phyloP scores from a whole-genome alignment of 2,888 invertebrate species.

The Pycnomerus fuliginosus region DNA sequence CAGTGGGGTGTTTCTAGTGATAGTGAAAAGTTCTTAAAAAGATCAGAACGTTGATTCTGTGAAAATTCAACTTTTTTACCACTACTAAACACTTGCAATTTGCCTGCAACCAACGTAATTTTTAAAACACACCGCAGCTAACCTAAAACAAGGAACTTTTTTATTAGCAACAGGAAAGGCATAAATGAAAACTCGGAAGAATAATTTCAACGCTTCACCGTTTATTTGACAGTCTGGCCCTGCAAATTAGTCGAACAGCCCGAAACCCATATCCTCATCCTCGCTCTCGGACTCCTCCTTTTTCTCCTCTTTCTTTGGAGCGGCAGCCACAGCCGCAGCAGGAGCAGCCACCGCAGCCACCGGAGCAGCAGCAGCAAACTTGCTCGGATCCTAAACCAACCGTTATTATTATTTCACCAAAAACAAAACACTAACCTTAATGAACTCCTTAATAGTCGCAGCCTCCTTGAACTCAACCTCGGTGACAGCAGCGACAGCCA shows the following conservation, averaged over 20 bases:
- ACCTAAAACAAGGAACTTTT: too few species aligned
- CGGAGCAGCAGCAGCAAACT: conserved; percentile 77
- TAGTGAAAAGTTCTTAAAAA: too few species aligned
- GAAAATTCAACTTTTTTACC: too few species aligned
- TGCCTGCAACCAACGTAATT: too few species aligned
- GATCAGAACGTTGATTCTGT: too few species aligned
- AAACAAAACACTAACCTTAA: conserved; percentile 62
- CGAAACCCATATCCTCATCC: conserved; percentile 97
- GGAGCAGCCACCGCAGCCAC: conserved; percentile 63
- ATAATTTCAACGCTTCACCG: conserved; percentile 19
- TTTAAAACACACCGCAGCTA: too few species aligned
- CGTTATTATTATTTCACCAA: background rate
- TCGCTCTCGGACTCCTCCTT: conserved; percentile 81
- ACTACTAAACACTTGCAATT: too few species aligned
- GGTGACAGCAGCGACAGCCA: conserved; percentile 95
- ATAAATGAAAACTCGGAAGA: too few species aligned
- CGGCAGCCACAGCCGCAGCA: conserved; percentile 62
- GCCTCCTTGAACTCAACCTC: conserved; percentile 96
- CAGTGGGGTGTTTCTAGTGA: too few species aligned
- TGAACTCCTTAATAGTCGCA: conserved; percentile 85
- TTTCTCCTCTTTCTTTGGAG: conserved; percentile 74
- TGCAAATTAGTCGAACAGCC: conserved; percentile 77
- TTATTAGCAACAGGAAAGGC: too few species aligned
- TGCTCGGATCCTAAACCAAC: conserved; percentile 81
- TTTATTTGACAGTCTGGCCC: conserved; percentile 44